Evolutionary conservation across 2,888 invertebrate species (phyloP).

Genomic region (Ophion costatus): DNA sequence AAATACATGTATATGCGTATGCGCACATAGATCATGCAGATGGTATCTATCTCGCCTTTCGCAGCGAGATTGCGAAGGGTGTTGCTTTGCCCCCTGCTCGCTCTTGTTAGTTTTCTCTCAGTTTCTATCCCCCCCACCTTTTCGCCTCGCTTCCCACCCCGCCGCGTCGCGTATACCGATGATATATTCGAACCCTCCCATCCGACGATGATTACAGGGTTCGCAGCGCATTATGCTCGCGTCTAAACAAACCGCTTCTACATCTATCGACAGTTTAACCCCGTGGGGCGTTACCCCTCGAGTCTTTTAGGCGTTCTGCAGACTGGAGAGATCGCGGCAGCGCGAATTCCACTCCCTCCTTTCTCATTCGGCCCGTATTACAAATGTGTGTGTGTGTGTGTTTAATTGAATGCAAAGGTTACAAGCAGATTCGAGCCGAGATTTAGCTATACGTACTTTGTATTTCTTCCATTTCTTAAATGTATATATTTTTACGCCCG

Average conservation of each 20-base stretch:
- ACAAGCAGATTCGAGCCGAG: background rate
- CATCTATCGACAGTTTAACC: slow-evolving; percentile 80
- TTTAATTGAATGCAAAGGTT: background rate
- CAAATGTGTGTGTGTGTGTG: background rate
- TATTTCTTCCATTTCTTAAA: too few species aligned
- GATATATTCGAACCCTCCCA: slow-evolving; percentile 79
- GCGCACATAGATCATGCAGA: slow-evolving; percentile 31
- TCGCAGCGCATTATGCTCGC: slow-evolving; percentile 78
- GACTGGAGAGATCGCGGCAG: slow-evolving; percentile 32
- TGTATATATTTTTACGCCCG: too few species aligned
- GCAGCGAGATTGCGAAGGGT: slow-evolving; percentile 42
- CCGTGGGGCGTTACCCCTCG: slow-evolving; percentile 69
- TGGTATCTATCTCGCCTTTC: slow-evolving; percentile 53
- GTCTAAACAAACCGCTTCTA: slow-evolving; percentile 82
- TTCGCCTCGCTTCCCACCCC: background rate
- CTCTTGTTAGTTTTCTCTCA: slow-evolving; percentile 66
- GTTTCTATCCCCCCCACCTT: slow-evolving; percentile 40
- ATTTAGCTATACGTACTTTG: too few species aligned
- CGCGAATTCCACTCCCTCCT: slow-evolving; percentile 32
- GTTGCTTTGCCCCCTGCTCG: slow-evolving; percentile 36
- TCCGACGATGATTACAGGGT: slow-evolving; percentile 80
- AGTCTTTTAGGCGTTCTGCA: slow-evolving; percentile 51
- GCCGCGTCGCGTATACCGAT: slow-evolving; percentile 62
- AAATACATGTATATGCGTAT: background rate
- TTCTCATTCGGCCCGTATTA: background rate